Percentiles rank a stretch among this genome's conserved stretches.
phyloP scores from a whole-genome alignment of 1,140 invertebrate genomes.

The Cyphomyrmex costatus region DNA sequence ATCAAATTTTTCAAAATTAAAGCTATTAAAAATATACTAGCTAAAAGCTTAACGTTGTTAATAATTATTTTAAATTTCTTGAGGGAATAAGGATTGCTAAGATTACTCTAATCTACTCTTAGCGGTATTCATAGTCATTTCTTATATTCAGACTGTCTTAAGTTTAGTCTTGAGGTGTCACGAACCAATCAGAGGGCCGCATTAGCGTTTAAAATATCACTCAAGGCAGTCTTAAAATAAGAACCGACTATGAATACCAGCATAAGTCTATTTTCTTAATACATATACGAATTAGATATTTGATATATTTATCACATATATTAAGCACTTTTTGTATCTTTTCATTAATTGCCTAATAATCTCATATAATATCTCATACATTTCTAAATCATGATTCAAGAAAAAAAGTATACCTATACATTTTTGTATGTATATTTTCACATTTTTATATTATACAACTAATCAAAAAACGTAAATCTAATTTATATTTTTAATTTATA shows the following conservation, averaged over 20 bases:
- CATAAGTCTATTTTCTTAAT: not conserved
- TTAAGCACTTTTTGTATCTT: not conserved
- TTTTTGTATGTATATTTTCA: not conserved
- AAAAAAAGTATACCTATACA: not conserved
- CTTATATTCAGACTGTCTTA: no score
- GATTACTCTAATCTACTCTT: not conserved
- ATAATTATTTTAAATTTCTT: slow-evolving; percentile 3
- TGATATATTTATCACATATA: not conserved
- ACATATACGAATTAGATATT: not conserved
- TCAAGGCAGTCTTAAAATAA: no score
- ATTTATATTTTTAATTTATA: not conserved
- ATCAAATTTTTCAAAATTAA: not conserved
- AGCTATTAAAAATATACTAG: not conserved
- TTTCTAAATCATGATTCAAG: not conserved
- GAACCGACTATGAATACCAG: no score
- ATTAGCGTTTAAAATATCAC: no score
- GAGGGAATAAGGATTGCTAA: not conserved
- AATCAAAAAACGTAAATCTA: not conserved
- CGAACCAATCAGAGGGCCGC: no score
- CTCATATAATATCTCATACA: not conserved
- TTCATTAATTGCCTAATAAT: not conserved
- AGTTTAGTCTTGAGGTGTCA: no score
- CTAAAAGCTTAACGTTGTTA: not conserved
- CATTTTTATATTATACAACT: not conserved
- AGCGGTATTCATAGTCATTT: no score